Evolutionary conservation across 2,797 vertebrate species (phyloP).

Genomic region (Eospalax fontanierii): DNA sequence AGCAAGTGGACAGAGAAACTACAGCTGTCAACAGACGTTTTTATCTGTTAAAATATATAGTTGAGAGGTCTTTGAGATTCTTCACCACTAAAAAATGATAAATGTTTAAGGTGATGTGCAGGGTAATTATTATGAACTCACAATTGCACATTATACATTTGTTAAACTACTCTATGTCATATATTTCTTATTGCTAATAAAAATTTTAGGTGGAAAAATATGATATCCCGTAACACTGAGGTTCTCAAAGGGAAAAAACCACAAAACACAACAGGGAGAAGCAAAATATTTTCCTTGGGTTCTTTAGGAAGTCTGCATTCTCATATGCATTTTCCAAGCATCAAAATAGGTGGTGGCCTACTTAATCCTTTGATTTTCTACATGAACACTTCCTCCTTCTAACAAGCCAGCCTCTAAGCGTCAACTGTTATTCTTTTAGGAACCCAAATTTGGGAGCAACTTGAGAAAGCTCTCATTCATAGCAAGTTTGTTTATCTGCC

Average conservation of each 20-base stretch:
- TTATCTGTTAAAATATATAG: neutral
- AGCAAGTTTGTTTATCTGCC: no score
- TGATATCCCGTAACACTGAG: neutral
- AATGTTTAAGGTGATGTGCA: no score
- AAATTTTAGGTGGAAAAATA: neutral
- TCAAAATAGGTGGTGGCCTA: neutral
- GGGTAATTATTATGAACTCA: neutral
- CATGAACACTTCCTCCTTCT: neutral
- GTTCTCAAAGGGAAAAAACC: fast-evolving
- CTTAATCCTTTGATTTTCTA: neutral
- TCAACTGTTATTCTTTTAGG: neutral
- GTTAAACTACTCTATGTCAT: no score
- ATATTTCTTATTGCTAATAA: no score
- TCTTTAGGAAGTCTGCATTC: neutral
- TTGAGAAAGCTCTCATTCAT: neutral
- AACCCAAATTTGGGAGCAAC: neutral
- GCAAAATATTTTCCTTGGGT: neutral
- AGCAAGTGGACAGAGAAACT: no score
- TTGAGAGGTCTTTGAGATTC: neutral
- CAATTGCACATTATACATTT: no score
- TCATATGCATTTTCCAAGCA: neutral
- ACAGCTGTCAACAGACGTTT: no score
- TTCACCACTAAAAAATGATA: no score
- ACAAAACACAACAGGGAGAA: neutral
- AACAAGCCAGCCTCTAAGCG: neutral